These are phyloP conservation scores for Sphaerophoria rueppellii DNA, from an alignment of 2,888 invertebrate species.

Conservation along the genomic window DNA sequence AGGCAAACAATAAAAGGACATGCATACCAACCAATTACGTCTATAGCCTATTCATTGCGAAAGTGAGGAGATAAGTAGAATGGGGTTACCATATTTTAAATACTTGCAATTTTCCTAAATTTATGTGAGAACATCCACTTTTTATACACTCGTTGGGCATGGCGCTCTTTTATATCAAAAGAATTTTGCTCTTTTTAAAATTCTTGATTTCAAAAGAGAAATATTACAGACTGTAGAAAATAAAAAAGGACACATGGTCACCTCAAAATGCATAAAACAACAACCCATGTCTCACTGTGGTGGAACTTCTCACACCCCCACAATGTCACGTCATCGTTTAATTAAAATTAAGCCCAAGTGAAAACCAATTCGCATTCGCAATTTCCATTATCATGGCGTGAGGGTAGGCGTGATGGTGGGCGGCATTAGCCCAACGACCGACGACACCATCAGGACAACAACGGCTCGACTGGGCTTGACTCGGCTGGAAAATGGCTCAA, in stretches of 20 bases:
- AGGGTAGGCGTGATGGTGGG: not conserved
- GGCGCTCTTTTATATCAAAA: too few species aligned
- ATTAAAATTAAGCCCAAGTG: slow-evolving; percentile 62
- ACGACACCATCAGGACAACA: not conserved
- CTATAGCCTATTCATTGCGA: not conserved
- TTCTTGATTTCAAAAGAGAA: too few species aligned
- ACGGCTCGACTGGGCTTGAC: not conserved
- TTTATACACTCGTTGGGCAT: too few species aligned
- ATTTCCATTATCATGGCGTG: slow-evolving; percentile 44
- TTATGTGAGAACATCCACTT: too few species aligned
- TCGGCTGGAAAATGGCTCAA: slow-evolving; percentile 19
- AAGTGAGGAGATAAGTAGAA: not conserved
- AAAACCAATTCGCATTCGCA: slow-evolving; percentile 68
- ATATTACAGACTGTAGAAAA: too few species aligned
- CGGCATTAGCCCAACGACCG: not conserved
- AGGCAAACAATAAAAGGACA: slow-evolving; percentile 21
- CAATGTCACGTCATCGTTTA: slow-evolving; percentile 53
- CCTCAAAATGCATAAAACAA: not conserved
- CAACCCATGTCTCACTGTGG: not conserved
- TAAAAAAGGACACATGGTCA: not conserved
- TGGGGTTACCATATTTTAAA: not conserved
- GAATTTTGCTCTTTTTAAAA: too few species aligned
- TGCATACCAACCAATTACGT: slow-evolving; percentile 27
- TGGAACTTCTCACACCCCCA: not conserved
- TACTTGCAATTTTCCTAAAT: too few species aligned